Conservation (phyloP, 2,888 invertebrate species). For the Parthenolecanium corni region DNA sequence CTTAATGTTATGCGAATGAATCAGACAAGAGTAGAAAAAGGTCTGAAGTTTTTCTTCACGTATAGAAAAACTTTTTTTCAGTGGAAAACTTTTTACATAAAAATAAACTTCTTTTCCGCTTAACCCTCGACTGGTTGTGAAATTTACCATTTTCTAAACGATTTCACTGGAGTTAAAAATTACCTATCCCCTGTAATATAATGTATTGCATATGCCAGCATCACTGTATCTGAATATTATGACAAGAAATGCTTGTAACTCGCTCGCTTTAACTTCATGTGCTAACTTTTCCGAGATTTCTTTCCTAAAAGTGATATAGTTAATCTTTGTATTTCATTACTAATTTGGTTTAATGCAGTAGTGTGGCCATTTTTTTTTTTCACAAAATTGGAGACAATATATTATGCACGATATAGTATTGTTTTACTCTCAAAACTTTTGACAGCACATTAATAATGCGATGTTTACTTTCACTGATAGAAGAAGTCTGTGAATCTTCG, state of each 20-base stretch:
- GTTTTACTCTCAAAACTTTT: too few species aligned
- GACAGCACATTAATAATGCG: too few species aligned
- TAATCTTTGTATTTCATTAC: not conserved
- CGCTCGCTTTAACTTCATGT: not conserved
- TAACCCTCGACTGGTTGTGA: slow-evolving; percentile 4
- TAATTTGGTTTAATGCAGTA: too few species aligned
- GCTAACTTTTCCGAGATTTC: not conserved
- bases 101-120: slow-evolving; percentile 8
- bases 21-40: not conserved
- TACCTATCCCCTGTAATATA: not conserved
- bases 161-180: slow-evolving; percentile 18
- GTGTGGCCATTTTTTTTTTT: too few species aligned
- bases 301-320: not conserved
- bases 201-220: slow-evolving; percentile 18
- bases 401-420: too few species aligned
- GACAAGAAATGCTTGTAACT: slow-evolving; percentile 2
- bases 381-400: too few species aligned
- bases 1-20: slow-evolving; percentile 24
- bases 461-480: too few species aligned
- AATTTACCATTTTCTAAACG: slow-evolving; percentile 27
- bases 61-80: slow-evolving; percentile 1
- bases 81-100: slow-evolving; percentile 20
- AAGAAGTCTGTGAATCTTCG: too few species aligned
- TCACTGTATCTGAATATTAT: slow-evolving; percentile 19
- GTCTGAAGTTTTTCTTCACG: slow-evolving; percentile 2